Evolutionary conservation across 2,113 vertebrate species (phyloP).

Genomic region (Hylia prasina): DNA sequence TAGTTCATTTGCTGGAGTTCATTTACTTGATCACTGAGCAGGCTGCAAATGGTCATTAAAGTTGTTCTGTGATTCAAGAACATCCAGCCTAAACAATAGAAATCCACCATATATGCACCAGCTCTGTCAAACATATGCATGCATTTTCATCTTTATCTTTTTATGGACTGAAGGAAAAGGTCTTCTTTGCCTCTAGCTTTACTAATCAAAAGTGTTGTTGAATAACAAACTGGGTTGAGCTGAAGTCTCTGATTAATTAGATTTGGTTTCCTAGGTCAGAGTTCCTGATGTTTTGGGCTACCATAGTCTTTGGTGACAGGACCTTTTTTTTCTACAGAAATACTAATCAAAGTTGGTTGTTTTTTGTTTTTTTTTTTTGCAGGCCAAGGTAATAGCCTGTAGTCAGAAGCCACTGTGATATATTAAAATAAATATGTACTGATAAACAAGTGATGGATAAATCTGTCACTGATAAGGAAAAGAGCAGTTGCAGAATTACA

Average conservation of each 20-base stretch:
- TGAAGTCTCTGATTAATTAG: not conserved
- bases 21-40: slow-evolving; percentile 29
- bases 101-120: not conserved
- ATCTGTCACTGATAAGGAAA: not conserved
- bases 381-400: not conserved
- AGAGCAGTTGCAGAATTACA: not conserved
- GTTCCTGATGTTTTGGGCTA: not conserved
- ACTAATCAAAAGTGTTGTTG: not conserved
- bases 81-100: not conserved
- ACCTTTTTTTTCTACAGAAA: not conserved
- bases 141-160: not conserved
- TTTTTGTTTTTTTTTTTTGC: not conserved
- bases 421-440: not conserved
- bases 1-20: not conserved
- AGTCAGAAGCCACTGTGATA: not conserved
- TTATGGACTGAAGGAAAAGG: not conserved
- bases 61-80: not conserved
- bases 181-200: not conserved
- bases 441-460: not conserved
- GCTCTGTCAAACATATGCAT: not conserved
- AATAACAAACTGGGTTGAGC: not conserved
- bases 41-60: not conserved
- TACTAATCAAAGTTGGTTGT: not conserved
- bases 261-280: not conserved
- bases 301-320: not conserved